Evolutionary conservation across 2,113 vertebrate species (phyloP).

Genomic region (Brienomyrus brachyistius): DNA sequence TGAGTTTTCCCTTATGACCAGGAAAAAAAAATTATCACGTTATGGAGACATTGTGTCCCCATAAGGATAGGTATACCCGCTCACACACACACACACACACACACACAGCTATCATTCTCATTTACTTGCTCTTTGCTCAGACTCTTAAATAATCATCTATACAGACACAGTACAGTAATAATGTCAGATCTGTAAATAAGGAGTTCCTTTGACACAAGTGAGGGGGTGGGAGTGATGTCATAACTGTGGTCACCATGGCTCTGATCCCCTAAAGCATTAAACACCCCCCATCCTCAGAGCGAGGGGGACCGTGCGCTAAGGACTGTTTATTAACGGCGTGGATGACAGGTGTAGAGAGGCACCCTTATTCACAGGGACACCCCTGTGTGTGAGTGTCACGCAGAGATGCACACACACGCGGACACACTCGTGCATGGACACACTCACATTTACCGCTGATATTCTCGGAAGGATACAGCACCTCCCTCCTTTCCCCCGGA

Average conservation of each 20-base stretch:
- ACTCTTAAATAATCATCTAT: slow-evolving; percentile 17
- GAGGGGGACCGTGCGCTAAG: slow-evolving; percentile 2
- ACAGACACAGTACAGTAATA: slow-evolving; percentile 18
- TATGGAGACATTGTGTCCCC: too few species aligned
- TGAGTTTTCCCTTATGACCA: too few species aligned
- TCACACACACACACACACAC: slow-evolving; percentile 55
- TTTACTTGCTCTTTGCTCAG: slow-evolving; percentile 47
- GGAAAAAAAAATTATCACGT: too few species aligned
- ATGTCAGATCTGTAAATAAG: slow-evolving; percentile 18
- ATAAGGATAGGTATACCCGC: too few species aligned
- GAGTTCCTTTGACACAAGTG: neutral
- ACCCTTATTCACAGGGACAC: neutral
- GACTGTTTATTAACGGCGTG: neutral
- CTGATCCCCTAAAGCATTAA: slow-evolving; percentile 59
- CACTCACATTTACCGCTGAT: neutral
- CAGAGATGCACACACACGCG: too few species aligned
- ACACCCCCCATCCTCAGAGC: slow-evolving; percentile 33
- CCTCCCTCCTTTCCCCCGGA: neutral
- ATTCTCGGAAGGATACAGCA: neutral
- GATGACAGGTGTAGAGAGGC: neutral
- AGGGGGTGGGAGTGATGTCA: slow-evolving; percentile 23
- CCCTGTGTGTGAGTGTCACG: neutral
- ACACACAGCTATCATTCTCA: slow-evolving; percentile 67
- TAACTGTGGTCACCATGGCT: slow-evolving; percentile 47
- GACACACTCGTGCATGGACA: neutral